These are phyloP conservation scores for Drosophila lutescens DNA, from an alignment of 2,888 invertebrate species.

Conservation along the genomic window DNA sequence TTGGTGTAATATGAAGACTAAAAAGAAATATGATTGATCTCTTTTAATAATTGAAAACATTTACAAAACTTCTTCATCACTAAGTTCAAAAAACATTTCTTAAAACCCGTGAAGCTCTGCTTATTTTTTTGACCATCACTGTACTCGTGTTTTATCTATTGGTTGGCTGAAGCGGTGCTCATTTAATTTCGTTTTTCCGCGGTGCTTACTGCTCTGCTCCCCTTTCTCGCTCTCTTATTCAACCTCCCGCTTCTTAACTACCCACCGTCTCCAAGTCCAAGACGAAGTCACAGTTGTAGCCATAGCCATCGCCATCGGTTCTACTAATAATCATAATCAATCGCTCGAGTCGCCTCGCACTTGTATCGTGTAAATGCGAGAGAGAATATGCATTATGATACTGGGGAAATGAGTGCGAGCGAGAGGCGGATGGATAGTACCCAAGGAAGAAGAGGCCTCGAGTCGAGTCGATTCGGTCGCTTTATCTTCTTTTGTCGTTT, in stretches of 20 bases:
- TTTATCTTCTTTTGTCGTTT: conserved; percentile 65
- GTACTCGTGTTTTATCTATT: conserved; percentile 16
- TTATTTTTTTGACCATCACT: conserved; percentile 3
- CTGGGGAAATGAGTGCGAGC: conserved; percentile 24
- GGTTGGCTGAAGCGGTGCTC: conserved; percentile 46
- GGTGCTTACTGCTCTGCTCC: conserved; percentile 27
- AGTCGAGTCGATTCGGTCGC: conserved; percentile 32
- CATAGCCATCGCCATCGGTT: conserved; percentile 28
- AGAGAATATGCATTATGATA: conserved; percentile 32
- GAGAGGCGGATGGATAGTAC: conserved; percentile 27
- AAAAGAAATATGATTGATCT: too few relatives aligned
- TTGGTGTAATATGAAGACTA: too few relatives aligned
- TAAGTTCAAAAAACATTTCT: background rate
- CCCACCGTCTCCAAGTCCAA: conserved; percentile 49
- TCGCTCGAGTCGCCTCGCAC: conserved; percentile 65
- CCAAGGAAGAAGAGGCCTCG: conserved; percentile 35
- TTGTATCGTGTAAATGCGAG: conserved; percentile 70
- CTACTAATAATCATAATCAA: conserved; percentile 79
- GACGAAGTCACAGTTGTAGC: conserved; percentile 35
- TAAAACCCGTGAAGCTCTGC: background rate
- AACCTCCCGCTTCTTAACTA: conserved; percentile 8
- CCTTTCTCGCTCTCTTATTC: conserved; percentile 5
- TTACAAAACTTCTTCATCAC: background rate
- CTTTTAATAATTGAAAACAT: background rate
- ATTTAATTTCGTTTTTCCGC: conserved; percentile 76